phyloP scores from a whole-genome alignment of 1,140 invertebrate genomes.

The Heliconius himera region DNA sequence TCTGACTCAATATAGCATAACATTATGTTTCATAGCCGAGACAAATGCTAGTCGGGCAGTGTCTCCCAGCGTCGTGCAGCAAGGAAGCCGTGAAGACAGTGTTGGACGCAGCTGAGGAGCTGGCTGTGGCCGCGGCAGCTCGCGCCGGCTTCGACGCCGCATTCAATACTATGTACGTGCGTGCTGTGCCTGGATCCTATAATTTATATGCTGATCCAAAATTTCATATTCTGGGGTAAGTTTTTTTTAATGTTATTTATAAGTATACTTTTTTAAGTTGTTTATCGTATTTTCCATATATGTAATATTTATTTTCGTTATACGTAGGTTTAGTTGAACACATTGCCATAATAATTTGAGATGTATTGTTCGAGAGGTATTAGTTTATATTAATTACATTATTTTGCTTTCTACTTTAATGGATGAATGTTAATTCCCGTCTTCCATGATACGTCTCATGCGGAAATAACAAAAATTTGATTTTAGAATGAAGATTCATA shows the following conservation, averaged over 20 bases:
- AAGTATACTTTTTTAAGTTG: background rate
- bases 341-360: too few relatives aligned
- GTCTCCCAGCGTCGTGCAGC: slow-evolving; percentile 87
- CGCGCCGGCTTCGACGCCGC: slow-evolving; percentile 63
- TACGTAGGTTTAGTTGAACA: too few relatives aligned
- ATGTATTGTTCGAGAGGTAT: too few relatives aligned
- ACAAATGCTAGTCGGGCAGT: slow-evolving; percentile 87
- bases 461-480: too few relatives aligned
- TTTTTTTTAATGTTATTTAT: background rate
- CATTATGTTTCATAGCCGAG: slow-evolving; percentile 43
- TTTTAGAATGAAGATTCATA: too few relatives aligned
- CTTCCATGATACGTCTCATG: too few relatives aligned
- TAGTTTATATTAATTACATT: too few relatives aligned
- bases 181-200: slow-evolving; percentile 87
- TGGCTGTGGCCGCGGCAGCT: slow-evolving; percentile 68
- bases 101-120: slow-evolving; percentile 80
- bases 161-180: slow-evolving; percentile 83
- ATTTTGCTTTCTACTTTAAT: too few relatives aligned
- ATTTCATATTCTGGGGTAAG: slow-evolving; percentile 87
- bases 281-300: too few relatives aligned
- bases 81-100: slow-evolving; percentile 83
- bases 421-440: too few relatives aligned
- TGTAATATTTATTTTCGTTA: too few relatives aligned
- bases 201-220: slow-evolving; percentile 85
- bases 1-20: too few relatives aligned